Evolutionary conservation across 2,888 invertebrate genomes (phyloP), one percentile per base, ranked within the genome.

Genomic region (Odontocerum albicorne): DNA sequence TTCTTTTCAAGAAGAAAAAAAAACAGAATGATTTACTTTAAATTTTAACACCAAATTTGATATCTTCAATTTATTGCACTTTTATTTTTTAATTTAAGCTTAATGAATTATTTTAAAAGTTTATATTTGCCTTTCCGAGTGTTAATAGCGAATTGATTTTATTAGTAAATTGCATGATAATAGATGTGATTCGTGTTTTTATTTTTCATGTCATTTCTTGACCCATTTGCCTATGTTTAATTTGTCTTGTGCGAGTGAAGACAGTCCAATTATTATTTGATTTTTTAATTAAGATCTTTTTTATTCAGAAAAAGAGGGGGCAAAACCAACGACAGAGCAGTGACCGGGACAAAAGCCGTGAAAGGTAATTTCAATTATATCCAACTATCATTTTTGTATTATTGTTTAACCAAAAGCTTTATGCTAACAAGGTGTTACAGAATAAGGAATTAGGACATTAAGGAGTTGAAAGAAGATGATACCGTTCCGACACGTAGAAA

Each of bases 261-360:
- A 33, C 19, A 16, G 19, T 13, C 12, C 6, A 12, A 2, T 3
- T 1, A 2, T 42, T 36, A 12, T 10, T 20, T 6, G 7, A 20
- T 21, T 12, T 35, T 39, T 17, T 53, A 4, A 22, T 8, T 36
- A 17, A 32, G 17, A 43, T 32, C 16, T 55, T 57, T 50, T 53
- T 56, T 42, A 57, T 53, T 16, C 56, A 62, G 61, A 59, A 63
- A 57, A 63, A 63, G 43, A 58, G 56, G 31, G 57, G 55, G 7
- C 47, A 52, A 2, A 62, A 60, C 54, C 57, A 62, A 49, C 57
- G 60, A 38, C 49, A 43, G 16, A 54, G 52, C 17, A 55, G 56
- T 31, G 62, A 60, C 27, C 54, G 58, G 27, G 55, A 59, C 39
- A 57, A 56, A 15, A 60, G 59, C 32, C 46, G 43, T 40, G 61